Percentiles rank a stretch among this genome's conserved stretches.
Conservation (phyloP, 2,888 invertebrate genomes). For the Drosophila yooni region DNA sequence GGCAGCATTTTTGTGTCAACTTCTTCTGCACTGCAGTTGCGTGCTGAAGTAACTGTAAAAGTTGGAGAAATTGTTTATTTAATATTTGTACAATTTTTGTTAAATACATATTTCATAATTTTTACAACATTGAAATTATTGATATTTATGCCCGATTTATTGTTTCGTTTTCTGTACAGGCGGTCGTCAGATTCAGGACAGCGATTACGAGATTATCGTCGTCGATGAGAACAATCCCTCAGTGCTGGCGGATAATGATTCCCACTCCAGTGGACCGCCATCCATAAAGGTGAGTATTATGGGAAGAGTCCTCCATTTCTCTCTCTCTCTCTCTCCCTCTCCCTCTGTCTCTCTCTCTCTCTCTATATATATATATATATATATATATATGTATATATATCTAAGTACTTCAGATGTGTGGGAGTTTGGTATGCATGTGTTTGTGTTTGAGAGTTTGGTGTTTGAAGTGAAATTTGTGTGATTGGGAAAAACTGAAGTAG, state of each 20-base stretch:
- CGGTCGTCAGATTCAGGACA: constrained; percentile 88
- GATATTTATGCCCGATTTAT: constrained; percentile 5
- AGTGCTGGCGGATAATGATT: constrained; percentile 91
- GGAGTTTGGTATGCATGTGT: not conserved
- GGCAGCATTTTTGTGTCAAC: constrained; percentile 18
- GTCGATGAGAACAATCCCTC: constrained; percentile 95
- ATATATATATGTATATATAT: not conserved
- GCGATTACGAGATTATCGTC: constrained; percentile 95
- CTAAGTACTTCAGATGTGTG: not conserved
- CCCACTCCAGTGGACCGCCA: constrained; percentile 90
- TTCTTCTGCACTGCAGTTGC: constrained; percentile 5
- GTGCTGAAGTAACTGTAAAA: not conserved
- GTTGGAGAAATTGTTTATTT: not conserved
- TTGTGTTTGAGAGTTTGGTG: not conserved
- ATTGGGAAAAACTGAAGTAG: not conserved
- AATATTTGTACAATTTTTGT: not conserved
- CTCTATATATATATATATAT: not conserved
- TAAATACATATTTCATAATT: not conserved
- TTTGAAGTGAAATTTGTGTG: constrained; percentile 1
- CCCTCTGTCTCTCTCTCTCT: not conserved
- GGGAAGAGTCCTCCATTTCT: not conserved
- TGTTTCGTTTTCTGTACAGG: constrained; percentile 64
- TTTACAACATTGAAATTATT: not conserved
- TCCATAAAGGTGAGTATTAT: constrained; percentile 91
- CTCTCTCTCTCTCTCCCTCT: too few species aligned